Percentiles rank a stretch among this genome's conserved stretches.
phyloP scores from a whole-genome alignment of 2,113 vertebrate species.

The Setophaga petechia region DNA sequence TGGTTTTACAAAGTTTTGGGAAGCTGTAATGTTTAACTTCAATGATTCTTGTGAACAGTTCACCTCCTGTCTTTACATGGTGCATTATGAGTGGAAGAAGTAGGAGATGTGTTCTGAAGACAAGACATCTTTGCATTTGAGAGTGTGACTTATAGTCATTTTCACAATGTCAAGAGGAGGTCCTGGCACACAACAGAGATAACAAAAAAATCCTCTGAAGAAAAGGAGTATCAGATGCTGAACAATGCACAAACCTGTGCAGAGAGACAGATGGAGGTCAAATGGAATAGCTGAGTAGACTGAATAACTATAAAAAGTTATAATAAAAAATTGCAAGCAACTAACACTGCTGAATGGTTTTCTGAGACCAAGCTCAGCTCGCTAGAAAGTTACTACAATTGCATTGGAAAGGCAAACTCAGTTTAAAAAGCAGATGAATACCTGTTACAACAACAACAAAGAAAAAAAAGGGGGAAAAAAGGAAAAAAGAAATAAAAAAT shows the following conservation, averaged over 20 bases:
- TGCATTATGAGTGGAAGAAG: not conserved
- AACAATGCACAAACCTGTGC: slow-evolving; percentile 23
- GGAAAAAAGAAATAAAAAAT: not conserved
- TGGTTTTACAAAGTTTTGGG: not conserved
- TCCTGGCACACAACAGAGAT: slow-evolving; percentile 33
- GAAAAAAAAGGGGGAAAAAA: not conserved
- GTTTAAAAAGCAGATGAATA: not conserved
- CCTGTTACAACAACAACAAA: not conserved
- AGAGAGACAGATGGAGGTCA: slow-evolving; percentile 44
- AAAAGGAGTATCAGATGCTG: slow-evolving; percentile 18
- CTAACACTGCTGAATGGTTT: not conserved
- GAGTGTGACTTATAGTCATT: slow-evolving; percentile 45
- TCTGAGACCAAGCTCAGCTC: not conserved
- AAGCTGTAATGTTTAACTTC: not conserved
- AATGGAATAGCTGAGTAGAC: slow-evolving; percentile 1
- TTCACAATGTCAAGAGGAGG: slow-evolving; percentile 34
- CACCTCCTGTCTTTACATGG: not conserved
- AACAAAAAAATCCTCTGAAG: slow-evolving; percentile 30
- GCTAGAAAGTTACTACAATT: not conserved
- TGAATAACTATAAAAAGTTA: slow-evolving; percentile 6
- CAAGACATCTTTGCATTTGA: slow-evolving; percentile 19
- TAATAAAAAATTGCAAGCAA: not conserved
- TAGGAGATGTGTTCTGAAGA: slow-evolving; percentile 17
- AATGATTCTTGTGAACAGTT: not conserved
- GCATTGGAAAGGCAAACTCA: not conserved